A percentile compares a stretch with the other conserved stretches of the same genome.
These are phyloP conservation scores for Setophaga coronata DNA, from an alignment of 2,113 vertebrate genomes.

Conservation along the genomic window DNA sequence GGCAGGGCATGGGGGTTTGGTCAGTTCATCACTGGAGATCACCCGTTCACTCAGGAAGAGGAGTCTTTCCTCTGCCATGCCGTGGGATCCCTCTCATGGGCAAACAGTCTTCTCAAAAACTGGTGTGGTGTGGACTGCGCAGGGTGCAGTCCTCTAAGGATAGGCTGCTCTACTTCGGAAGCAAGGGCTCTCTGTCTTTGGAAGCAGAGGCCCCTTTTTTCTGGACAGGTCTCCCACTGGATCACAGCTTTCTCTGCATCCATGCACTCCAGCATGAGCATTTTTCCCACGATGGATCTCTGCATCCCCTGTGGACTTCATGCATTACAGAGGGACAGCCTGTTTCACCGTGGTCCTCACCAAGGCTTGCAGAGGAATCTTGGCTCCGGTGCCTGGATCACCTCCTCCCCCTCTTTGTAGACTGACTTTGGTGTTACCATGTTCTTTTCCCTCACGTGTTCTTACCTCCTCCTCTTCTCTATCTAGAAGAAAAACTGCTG, in stretches of 20 bases:
- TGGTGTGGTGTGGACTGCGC: neutral
- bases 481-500: neutral
- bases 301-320: neutral
- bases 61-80: neutral
- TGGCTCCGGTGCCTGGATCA: neutral
- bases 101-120: neutral
- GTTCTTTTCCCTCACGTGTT: neutral
- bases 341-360: neutral
- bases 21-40: neutral
- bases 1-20: neutral
- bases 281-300: neutral
- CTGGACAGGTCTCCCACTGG: neutral
- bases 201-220: neutral
- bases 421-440: fast-evolving
- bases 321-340: neutral
- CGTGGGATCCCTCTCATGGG: fast-evolving
- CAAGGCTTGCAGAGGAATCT: neutral
- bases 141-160: neutral
- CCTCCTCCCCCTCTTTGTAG: neutral
- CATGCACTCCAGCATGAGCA: neutral
- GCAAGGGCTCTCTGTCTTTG: neutral
- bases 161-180: neutral
- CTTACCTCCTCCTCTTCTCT: neutral
- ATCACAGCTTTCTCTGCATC: neutral
- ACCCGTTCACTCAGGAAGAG: neutral